Percentiles rank a stretch among this genome's conserved stretches.
Conservation (phyloP, 2,888 invertebrate species). For the Caenorhabditis sp. region DNA sequence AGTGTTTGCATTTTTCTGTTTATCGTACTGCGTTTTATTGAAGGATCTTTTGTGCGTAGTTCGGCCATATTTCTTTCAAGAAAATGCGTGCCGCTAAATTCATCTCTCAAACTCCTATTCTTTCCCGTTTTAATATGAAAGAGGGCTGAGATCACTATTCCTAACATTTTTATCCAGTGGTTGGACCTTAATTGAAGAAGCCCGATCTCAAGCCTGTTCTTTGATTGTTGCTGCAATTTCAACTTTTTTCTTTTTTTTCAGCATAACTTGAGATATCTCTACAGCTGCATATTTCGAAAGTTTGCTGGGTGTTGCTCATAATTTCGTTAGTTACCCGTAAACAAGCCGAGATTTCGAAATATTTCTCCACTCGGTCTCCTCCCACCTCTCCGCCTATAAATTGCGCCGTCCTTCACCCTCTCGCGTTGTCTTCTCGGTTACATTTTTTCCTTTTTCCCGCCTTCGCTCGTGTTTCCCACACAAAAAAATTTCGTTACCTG, state of each 20-base stretch:
- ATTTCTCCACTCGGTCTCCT: slow-evolving; percentile 32
- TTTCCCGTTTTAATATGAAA: too few species aligned
- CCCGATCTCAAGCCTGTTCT: too few species aligned
- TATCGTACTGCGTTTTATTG: neutral
- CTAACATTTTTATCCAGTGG: too few species aligned
- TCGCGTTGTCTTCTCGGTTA: slow-evolving; percentile 12
- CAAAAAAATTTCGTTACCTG: too few species aligned
- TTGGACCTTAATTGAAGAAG: too few species aligned
- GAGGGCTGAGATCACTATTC: too few species aligned
- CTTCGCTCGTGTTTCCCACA: neutral
- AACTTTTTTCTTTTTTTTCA: neutral
- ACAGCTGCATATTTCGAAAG: slow-evolving; percentile 1
- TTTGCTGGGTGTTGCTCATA: slow-evolving; percentile 25
- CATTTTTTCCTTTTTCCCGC: neutral
- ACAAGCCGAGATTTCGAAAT: slow-evolving; percentile 37
- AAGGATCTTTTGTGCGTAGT: too few species aligned
- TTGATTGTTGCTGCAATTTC: neutral
- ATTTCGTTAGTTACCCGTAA: slow-evolving; percentile 5
- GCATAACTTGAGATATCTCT: neutral
- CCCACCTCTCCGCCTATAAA: slow-evolving; percentile 26
- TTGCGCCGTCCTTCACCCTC: slow-evolving; percentile 17
- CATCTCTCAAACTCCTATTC: too few species aligned
- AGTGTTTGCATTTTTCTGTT: slow-evolving; percentile 7
- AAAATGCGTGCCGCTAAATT: too few species aligned
- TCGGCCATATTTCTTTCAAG: too few species aligned